Evolutionary conservation across 2,113 vertebrate genomes (phyloP), one percentile per base, ranked within the genome.

Genomic region (Tetrao urogallus): DNA sequence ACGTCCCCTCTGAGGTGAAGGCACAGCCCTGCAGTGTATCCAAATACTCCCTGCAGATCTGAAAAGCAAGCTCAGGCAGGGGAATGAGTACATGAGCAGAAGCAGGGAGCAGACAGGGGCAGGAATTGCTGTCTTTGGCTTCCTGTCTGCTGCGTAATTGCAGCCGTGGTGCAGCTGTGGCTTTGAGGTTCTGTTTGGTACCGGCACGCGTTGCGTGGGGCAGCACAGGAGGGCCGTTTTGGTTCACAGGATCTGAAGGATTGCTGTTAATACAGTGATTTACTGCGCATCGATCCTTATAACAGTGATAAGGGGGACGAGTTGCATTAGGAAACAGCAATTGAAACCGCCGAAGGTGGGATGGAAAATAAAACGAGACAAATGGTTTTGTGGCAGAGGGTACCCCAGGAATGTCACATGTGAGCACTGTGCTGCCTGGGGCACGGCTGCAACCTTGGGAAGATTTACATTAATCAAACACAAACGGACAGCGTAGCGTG

Each of bases 401-500:
- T 85, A 88, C 54, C 52, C 52, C 32, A 52, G 77, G 50, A 73
- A 4, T 69, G 7, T 65, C 20, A 15, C 16, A 16, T 21, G 95
- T 94, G 97, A 95, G 89, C 93, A 89, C 92, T 40, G 2, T n/a
- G 34, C 40, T 82, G 97, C 97, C 97, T 60, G 86, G 67, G 96
- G 97, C 97, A 74, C 57, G 86, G 92, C 88, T 70, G 50, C 78
- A 96, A 95, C 94, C 89, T 93, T 80, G 95, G 95, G 80, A 96
- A 97, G 96, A 97, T 97, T 97, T 97, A 95, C 94, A 96, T 80
- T 93, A 97, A 96, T 97, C 96, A 98, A 96, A 98, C 96, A 96
- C 96, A 98, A 94, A 95, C 94, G 93, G 97, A 97, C 97, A 97
- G 92, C 82, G 91, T 97, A 97, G 97, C 97, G 93, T 97, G 97